phyloP scores from a whole-genome alignment of 53 echinoderm and acorn worm genomes.

The Holothuria scabra region DNA sequence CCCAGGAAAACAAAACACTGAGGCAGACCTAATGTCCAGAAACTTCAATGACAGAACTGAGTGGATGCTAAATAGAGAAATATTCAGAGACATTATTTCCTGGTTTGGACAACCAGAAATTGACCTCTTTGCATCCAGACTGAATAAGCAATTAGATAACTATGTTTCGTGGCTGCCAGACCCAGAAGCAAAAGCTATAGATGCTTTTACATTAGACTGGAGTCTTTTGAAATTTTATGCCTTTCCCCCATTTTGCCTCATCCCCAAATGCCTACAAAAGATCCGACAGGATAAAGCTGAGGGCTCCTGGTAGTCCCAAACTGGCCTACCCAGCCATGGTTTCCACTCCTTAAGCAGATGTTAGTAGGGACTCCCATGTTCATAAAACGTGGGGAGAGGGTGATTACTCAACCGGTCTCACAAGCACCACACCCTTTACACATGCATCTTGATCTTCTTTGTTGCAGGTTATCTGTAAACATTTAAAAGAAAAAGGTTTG shows the following conservation, averaged over 20 bases:
- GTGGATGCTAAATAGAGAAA: slow-evolving; percentile 43
- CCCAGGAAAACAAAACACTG: background rate
- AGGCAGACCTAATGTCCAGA: slow-evolving; percentile 40
- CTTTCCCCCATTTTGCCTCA: slow-evolving; percentile 41
- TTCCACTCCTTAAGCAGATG: background rate
- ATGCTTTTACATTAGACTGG: slow-evolving; percentile 32
- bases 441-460: no score
- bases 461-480: no score
- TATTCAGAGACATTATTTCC: background rate
- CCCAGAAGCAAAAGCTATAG: slow-evolving; percentile 5
- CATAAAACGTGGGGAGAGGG: background rate
- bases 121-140: slow-evolving; percentile 29
- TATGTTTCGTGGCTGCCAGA: slow-evolving; percentile 32
- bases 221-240: slow-evolving; percentile 9
- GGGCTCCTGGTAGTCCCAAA: slow-evolving; percentile 34
- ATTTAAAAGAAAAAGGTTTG: no score
- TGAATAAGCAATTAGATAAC: slow-evolving; percentile 11
- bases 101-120: slow-evolving; percentile 6
- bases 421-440: background rate
- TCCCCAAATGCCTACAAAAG: slow-evolving; percentile 16
- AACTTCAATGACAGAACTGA: slow-evolving; percentile 40
- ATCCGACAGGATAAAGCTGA: background rate
- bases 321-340: slow-evolving; percentile 44
- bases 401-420: background rate
- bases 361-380: background rate